A percentile compares a stretch with the other conserved stretches of the same genome.
These are phyloP conservation scores for Amphiprion ocellaris DNA, from an alignment of 2,113 vertebrate species.

Conservation along the genomic window DNA sequence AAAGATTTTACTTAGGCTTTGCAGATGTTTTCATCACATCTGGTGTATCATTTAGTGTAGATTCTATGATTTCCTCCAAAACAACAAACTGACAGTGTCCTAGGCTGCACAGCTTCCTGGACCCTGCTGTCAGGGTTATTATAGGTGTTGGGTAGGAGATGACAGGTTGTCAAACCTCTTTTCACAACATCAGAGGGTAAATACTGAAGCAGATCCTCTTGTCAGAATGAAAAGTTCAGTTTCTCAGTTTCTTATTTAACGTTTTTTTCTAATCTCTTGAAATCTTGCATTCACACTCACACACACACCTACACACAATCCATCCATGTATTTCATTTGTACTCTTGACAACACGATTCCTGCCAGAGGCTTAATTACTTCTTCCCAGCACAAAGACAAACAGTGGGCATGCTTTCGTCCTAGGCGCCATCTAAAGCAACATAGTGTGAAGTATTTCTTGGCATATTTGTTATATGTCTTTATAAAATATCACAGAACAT, in stretches of 20 bases:
- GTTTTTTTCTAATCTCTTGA: background rate
- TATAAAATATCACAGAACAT: background rate
- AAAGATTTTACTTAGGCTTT: constrained; percentile 20
- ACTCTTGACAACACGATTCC: constrained; percentile 28
- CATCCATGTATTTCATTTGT: constrained; percentile 24
- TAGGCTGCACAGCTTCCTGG: constrained; percentile 19
- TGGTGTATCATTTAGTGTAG: background rate
- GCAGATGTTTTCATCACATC: constrained; percentile 34
- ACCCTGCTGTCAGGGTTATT: constrained; percentile 56
- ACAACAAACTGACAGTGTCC: constrained; percentile 37
- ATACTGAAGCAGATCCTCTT: constrained; percentile 32
- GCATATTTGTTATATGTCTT: constrained; percentile 9
- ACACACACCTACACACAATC: background rate
- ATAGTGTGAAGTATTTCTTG: constrained; percentile 16
- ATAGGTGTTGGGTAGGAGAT: constrained; percentile 46
- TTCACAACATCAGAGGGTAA: constrained; percentile 44
- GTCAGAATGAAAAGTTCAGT: constrained; percentile 28
- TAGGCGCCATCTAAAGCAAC: constrained; percentile 19
- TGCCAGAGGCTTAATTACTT: constrained; percentile 51
- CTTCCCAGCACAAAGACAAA: constrained; percentile 44
- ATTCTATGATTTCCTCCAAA: constrained; percentile 15
- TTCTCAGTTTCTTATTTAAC: constrained; percentile 13
- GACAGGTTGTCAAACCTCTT: constrained; percentile 52
- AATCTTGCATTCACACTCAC: constrained; percentile 17
- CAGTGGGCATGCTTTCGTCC: constrained; percentile 4